Percentiles rank a stretch among this genome's conserved stretches.
These are phyloP conservation scores for Odontomyia ornata DNA, from an alignment of 2,888 invertebrate genomes.

Conservation along the genomic window DNA sequence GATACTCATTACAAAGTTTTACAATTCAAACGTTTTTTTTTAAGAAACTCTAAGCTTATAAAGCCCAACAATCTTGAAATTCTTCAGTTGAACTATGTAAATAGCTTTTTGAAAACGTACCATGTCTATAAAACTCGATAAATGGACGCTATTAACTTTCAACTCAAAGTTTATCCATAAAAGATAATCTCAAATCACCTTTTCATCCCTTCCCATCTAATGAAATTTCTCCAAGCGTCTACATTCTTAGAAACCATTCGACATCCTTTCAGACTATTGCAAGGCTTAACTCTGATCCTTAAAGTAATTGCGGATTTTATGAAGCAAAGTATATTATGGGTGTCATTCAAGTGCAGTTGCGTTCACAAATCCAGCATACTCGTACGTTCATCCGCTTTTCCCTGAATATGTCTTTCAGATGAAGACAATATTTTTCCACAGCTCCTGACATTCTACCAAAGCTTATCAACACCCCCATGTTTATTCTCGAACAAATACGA, in stretches of 20 bases:
- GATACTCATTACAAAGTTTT: no score
- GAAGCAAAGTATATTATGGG: slow-evolving; percentile 25
- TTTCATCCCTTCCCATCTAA: no score
- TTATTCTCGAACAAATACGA: slow-evolving; percentile 33
- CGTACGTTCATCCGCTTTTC: neutral
- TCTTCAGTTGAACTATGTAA: no score
- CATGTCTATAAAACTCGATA: no score
- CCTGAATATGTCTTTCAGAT: neutral
- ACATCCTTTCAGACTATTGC: slow-evolving; percentile 8
- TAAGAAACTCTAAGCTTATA: no score
- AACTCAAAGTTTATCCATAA: no score
- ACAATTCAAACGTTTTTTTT: no score
- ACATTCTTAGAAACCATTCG: neutral
- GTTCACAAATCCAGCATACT: slow-evolving; percentile 16
- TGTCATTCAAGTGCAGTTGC: slow-evolving; percentile 4
- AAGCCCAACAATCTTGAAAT: no score
- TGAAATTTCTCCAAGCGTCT: no score
- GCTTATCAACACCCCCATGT: slow-evolving; percentile 38
- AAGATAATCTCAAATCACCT: no score
- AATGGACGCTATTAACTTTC: no score
- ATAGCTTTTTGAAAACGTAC: no score
- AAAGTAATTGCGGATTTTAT: slow-evolving; percentile 39
- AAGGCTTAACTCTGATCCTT: slow-evolving; percentile 22
- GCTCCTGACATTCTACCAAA: neutral
- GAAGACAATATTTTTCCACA: neutral